Evolutionary conservation across 2,888 invertebrate genomes (phyloP), one percentile per base, ranked within the genome.

Genomic region (Apodemia duryi): DNA sequence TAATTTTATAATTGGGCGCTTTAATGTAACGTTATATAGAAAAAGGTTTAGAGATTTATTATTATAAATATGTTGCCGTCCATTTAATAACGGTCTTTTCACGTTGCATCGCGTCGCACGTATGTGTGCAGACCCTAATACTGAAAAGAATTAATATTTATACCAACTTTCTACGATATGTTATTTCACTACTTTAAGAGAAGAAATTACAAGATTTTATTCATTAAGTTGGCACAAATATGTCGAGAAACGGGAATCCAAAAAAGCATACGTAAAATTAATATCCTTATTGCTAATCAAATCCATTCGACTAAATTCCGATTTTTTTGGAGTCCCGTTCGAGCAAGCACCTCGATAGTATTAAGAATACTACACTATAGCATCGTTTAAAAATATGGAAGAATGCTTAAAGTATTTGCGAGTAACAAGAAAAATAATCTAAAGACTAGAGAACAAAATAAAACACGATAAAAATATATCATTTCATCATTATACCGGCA

Each of bases 381-480:
- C 29, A n/a, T 46, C 46, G 57, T 57, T 54, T 57, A 64, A 79
- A 75, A 69, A 67, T 77, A 83, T 85, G 85, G 84, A 88, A 89
- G 85, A 85, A 84, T 82, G 81, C 82, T 81, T 84, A 86, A 80
- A 83, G 76, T 79, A 80, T 79, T 74, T 77, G 81, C 75, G 57
- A 82, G 79, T 82, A 77, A 83, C 76, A 78, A 78, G 77, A 79
- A 78, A 73, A 68, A 71, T 86, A 88, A 82, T 76, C 80, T 84
- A 71, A 86, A 89, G 90, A 91, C 90, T 91, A 91, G 90, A 90
- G 83, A 85, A 69, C 81, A 75, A 88, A 86, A 81, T 84, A 83
- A 85, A 85, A 84, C 82, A 79, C 84, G 75, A 79, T 81, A 85
- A 74, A 85, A 76, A 85, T 79, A 82, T 80, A 81, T 75, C 78